Conservation (phyloP, 2,113 vertebrate species). For the Cygnus atratus region DNA sequence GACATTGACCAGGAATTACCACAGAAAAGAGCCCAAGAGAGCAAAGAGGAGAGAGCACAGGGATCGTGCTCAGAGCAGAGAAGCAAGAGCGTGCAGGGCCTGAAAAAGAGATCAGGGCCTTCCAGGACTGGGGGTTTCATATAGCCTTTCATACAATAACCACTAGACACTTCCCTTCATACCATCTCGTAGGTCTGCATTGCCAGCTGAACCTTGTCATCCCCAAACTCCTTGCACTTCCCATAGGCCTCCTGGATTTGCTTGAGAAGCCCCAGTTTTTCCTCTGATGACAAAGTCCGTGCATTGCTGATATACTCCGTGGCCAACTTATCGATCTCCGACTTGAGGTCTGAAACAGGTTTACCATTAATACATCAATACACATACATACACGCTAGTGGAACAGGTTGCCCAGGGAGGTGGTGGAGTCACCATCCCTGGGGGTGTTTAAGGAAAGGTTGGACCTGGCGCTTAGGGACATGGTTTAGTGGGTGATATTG, state of each 20-base stretch:
- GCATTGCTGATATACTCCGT: slow-evolving; percentile 93
- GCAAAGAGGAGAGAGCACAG: background rate
- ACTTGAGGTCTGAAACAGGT: slow-evolving; percentile 88
- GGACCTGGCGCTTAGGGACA: no score
- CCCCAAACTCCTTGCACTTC: slow-evolving; percentile 97
- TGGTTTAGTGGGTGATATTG: no score
- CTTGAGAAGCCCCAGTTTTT: slow-evolving; percentile 91
- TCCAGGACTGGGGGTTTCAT: background rate
- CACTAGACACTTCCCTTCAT: slow-evolving; percentile 50
- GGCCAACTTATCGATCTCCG: slow-evolving; percentile 93
- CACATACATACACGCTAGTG: background rate
- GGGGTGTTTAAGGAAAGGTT: no score
- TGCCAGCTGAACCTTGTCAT: slow-evolving; percentile 97
- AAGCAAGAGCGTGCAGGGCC: background rate
- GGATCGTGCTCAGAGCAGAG: background rate
- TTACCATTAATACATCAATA: background rate
- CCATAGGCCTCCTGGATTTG: slow-evolving; percentile 96
- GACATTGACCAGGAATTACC: background rate
- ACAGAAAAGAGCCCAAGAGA: background rate
- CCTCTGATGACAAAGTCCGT: slow-evolving; percentile 88
- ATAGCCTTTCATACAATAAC: background rate
- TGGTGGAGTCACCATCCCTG: no score
- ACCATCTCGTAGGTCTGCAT: slow-evolving; percentile 99
- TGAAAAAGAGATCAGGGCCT: background rate
- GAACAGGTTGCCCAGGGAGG: no score